Conservation (phyloP, 2,888 invertebrate species). For the Rhagonycha lutea region DNA sequence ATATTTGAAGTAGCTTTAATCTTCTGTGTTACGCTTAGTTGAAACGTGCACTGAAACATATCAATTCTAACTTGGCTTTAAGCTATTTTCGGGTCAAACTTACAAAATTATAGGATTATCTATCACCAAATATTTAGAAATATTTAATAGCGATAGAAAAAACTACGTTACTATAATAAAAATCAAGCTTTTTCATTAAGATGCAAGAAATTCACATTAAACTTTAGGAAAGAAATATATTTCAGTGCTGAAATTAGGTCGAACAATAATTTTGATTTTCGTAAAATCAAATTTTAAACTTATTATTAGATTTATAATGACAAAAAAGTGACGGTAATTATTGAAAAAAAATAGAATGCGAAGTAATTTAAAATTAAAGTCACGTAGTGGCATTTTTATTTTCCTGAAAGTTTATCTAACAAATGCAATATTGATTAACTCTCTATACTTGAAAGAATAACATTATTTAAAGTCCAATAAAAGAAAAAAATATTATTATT, state of each 20-base stretch:
- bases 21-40: neutral
- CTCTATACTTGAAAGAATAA: neutral
- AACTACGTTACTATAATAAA: no score
- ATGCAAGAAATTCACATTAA: no score
- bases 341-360: neutral
- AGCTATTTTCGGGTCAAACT: neutral
- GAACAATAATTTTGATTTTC: neutral
- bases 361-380: neutral
- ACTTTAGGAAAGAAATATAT: neutral
- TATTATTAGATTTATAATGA: neutral
- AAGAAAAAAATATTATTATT: neutral
- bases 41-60: neutral
- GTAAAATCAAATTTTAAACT: neutral
- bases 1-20: neutral
- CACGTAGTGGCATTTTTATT: neutral
- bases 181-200: no score
- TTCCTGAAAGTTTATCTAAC: neutral
- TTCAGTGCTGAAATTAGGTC: neutral
- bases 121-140: neutral
- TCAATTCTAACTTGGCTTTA: neutral
- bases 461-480: neutral
- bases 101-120: neutral
- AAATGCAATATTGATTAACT: neutral
- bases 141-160: neutral
- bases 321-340: neutral